These are phyloP conservation scores for Cotesia vestalis DNA, from an alignment of 1,140 invertebrate genomes.

Conservation along the genomic window DNA sequence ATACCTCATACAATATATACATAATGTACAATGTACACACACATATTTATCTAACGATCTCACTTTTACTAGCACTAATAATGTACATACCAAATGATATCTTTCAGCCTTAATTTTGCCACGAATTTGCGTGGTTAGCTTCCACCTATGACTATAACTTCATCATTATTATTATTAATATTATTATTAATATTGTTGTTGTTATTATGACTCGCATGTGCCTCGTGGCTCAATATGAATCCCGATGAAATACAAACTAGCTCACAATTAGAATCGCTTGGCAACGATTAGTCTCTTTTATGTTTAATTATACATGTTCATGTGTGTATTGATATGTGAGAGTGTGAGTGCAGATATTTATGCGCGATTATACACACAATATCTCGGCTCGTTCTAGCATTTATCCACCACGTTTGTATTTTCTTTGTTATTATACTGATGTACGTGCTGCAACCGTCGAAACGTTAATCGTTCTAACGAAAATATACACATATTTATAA, in stretches of 20 bases:
- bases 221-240: slow-evolving; percentile 28
- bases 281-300: slow-evolving; percentile 22
- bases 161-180: background rate
- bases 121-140: slow-evolving; percentile 36
- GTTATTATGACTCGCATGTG: slow-evolving; percentile 34
- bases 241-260: slow-evolving; percentile 29
- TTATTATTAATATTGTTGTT: slow-evolving; percentile 12
- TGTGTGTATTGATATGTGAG: background rate
- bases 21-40: background rate
- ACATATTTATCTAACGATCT: slow-evolving; percentile 33
- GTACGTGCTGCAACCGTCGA: slow-evolving; percentile 28
- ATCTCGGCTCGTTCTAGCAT: slow-evolving; percentile 3
- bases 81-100: slow-evolving; percentile 19
- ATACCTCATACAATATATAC: slow-evolving; percentile 18
- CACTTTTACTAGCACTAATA: slow-evolving; percentile 12
- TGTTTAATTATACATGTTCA: background rate
- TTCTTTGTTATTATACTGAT: slow-evolving; percentile 33
- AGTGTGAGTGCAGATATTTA: background rate
- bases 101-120: slow-evolving; percentile 37
- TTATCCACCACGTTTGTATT: slow-evolving; percentile 21
- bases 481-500: slow-evolving; percentile 23
- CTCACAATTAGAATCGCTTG: slow-evolving; percentile 20
- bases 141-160: slow-evolving; percentile 16
- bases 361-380: background rate
- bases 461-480: slow-evolving; percentile 35